Evolutionary conservation across 1,140 invertebrate species (phyloP).

Genomic region (Sinonovacula constricta): DNA sequence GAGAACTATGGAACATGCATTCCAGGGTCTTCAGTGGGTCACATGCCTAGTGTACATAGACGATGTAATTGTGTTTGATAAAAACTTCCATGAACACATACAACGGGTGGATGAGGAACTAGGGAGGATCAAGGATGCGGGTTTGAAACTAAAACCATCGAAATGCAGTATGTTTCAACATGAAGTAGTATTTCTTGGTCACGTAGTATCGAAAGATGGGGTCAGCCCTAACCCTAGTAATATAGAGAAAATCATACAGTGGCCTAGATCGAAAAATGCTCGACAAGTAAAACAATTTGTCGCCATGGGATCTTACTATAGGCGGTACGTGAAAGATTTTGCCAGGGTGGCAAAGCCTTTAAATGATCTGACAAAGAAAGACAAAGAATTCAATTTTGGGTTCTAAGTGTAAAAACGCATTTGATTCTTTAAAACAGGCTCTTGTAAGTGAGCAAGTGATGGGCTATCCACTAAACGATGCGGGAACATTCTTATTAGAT

Average conservation of each 20-base stretch:
- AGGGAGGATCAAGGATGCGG: neutral
- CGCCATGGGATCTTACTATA: slow-evolving; percentile 3
- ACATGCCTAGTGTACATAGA: slow-evolving; percentile 17
- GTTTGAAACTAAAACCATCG: neutral
- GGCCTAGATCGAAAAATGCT: neutral
- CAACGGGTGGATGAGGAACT: neutral
- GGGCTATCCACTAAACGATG: slow-evolving; percentile 10
- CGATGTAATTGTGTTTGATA: slow-evolving; percentile 9
- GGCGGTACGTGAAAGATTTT: slow-evolving; percentile 7
- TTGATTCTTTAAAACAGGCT: slow-evolving; percentile 46
- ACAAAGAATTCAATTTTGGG: neutral
- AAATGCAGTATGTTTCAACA: too few species aligned
- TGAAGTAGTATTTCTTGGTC: slow-evolving; percentile 4
- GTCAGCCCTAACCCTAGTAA: slow-evolving; percentile 2
- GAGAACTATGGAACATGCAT: slow-evolving; percentile 1
- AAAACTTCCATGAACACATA: neutral
- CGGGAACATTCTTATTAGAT: slow-evolving; percentile 55
- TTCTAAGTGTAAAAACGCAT: slow-evolving; percentile 53
- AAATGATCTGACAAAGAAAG: neutral
- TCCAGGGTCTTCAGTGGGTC: slow-evolving; percentile 8
- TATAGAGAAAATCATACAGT: slow-evolving; percentile 1
- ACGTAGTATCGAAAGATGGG: slow-evolving; percentile 6
- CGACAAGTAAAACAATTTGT: slow-evolving; percentile 5
- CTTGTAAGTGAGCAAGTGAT: slow-evolving; percentile 48
- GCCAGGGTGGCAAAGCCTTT: neutral